phyloP scores from a whole-genome alignment of 2,797 vertebrate genomes.

The Propithecus perrieri region DNA sequence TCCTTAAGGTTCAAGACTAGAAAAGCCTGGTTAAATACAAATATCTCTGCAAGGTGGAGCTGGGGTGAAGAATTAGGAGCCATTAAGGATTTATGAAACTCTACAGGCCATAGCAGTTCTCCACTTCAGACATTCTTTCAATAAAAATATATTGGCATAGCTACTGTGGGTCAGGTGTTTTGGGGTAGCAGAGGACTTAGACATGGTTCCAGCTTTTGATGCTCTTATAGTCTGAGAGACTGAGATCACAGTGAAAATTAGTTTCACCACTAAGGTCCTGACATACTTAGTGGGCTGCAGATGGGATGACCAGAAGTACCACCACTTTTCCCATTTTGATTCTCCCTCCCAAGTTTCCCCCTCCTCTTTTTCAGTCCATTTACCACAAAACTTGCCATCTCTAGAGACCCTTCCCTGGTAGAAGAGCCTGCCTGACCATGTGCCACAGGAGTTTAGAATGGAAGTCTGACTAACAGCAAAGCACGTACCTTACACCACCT shows the following conservation, averaged over 20 bases:
- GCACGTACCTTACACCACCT: neutral
- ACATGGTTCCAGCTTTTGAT: neutral
- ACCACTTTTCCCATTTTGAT: neutral
- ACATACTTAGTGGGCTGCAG: neutral
- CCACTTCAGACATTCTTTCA: slow-evolving; percentile 1
- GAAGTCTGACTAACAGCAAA: slow-evolving; percentile 34
- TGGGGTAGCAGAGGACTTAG: neutral
- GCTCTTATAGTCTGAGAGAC: neutral
- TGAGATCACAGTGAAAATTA: neutral
- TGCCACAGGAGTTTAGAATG: neutral
- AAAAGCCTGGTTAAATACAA: slow-evolving; percentile 20
- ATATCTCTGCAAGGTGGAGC: neutral
- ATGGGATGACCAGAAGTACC: neutral
- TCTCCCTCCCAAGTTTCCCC: slow-evolving; percentile 16
- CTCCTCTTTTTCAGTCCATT: slow-evolving; percentile 2
- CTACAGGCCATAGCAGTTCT: neutral
- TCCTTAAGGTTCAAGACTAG: slow-evolving; percentile 21
- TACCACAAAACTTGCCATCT: neutral
- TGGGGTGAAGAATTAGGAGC: neutral
- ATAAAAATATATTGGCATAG: neutral
- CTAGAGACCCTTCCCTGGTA: neutral
- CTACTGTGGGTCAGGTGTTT: neutral
- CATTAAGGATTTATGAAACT: neutral
- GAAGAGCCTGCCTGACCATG: neutral
- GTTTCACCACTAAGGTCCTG: neutral